Conservation (phyloP, 1,140 invertebrate genomes). For the Drosophila tsacasi region DNA sequence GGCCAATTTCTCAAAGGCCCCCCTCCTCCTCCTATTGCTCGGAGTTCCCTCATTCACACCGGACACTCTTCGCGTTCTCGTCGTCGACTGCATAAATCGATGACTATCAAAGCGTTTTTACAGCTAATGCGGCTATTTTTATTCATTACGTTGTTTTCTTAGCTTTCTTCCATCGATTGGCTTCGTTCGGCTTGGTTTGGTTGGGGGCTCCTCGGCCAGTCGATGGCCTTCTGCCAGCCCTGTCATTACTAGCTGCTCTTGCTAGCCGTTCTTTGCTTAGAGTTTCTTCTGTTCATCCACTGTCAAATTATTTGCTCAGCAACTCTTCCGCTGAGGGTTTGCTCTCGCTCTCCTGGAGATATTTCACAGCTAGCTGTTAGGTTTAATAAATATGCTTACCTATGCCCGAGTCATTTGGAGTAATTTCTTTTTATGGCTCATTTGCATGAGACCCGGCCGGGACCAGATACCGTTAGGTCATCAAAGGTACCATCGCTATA, state of each 20-base stretch:
- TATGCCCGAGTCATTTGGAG: slow-evolving; percentile 32
- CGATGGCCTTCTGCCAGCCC: slow-evolving; percentile 48
- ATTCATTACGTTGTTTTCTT: slow-evolving; percentile 82
- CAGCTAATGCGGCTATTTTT: slow-evolving; percentile 84
- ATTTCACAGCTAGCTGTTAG: slow-evolving; percentile 70
- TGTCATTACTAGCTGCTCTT: slow-evolving; percentile 45
- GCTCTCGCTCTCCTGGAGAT: slow-evolving; percentile 20
- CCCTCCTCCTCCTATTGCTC: slow-evolving; percentile 1
- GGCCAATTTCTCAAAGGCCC: slow-evolving; percentile 74
- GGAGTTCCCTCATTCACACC: slow-evolving; percentile 20
- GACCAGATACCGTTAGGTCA: slow-evolving; percentile 64
- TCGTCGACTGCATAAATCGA: slow-evolving; percentile 65
- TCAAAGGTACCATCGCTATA: slow-evolving; percentile 52
- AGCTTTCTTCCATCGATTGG: slow-evolving; percentile 73
- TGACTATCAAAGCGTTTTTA: slow-evolving; percentile 81
- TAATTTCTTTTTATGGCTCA: slow-evolving; percentile 75
- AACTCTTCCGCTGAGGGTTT: slow-evolving; percentile 7
- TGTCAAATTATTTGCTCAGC: slow-evolving; percentile 49
- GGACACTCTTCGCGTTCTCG: slow-evolving; percentile 3
- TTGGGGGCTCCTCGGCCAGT: slow-evolving; percentile 25
- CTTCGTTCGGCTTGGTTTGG: slow-evolving; percentile 27
- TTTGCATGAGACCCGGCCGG: slow-evolving; percentile 58
- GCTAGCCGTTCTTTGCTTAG: slow-evolving; percentile 6
- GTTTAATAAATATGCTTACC: slow-evolving; percentile 65
- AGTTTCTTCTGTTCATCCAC: slow-evolving; percentile 3